Evolutionary conservation across 2,888 invertebrate genomes (phyloP).

Genomic region (Lepidochrysops patricia): DNA sequence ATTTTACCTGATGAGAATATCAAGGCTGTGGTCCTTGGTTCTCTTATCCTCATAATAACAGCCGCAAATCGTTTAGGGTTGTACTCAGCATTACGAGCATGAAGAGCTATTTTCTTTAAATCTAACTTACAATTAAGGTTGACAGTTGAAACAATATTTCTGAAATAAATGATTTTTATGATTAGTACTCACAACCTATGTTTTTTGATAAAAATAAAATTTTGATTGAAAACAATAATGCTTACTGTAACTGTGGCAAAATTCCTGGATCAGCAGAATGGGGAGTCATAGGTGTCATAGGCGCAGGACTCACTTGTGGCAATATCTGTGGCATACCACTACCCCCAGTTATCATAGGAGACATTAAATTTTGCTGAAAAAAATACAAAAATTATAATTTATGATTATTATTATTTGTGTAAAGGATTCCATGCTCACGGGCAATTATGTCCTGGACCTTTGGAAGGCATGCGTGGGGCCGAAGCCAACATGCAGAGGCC

Average conservation of each 20-base stretch:
- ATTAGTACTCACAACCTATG: background rate
- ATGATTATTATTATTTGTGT: background rate
- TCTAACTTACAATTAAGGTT: slow-evolving; percentile 96
- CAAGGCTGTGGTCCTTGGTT: slow-evolving; percentile 86
- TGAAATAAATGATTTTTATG: slow-evolving; percentile 47
- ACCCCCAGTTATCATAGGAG: slow-evolving; percentile 81
- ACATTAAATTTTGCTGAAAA: slow-evolving; percentile 87
- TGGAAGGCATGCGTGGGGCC: no score
- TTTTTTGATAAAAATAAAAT: no score
- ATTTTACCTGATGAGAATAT: slow-evolving; percentile 89
- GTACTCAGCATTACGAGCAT: slow-evolving; percentile 98
- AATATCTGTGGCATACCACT: slow-evolving; percentile 76
- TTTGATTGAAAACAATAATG: slow-evolving; percentile 21
- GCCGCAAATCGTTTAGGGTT: slow-evolving; percentile 99
- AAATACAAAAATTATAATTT: slow-evolving; percentile 10
- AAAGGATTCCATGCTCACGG: no score
- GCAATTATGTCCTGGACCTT: no score
- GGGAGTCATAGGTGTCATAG: slow-evolving; percentile 93
- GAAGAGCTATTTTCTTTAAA: slow-evolving; percentile 96
- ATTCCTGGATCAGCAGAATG: slow-evolving; percentile 95
- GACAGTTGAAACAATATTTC: slow-evolving; percentile 98
- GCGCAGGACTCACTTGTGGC: slow-evolving; percentile 82
- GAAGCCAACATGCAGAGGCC: no score
- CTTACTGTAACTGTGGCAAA: slow-evolving; percentile 92
- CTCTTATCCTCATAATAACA: slow-evolving; percentile 96